Percentiles rank a stretch among this genome's conserved stretches.
phyloP scores from a whole-genome alignment of 2,113 vertebrate genomes.

The Ibidorhyncha struthersii region DNA sequence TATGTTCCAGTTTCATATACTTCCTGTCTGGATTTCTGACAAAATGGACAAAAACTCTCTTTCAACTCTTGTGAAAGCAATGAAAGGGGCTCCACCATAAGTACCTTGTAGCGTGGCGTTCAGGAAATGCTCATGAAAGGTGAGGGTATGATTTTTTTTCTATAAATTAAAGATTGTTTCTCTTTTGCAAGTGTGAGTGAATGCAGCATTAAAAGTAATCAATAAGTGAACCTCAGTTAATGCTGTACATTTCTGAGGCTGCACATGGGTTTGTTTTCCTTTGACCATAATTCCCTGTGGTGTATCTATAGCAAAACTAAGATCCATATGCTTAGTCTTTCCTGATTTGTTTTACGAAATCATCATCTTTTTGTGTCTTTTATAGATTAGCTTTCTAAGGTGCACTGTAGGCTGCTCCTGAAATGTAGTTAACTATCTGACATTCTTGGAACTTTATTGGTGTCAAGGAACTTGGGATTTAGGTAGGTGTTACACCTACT shows the following conservation, averaged over 20 bases:
- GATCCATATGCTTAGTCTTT: neutral
- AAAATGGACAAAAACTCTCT: neutral
- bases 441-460: neutral
- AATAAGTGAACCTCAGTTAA: neutral
- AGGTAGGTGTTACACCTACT: neutral
- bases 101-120: neutral
- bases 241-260: neutral
- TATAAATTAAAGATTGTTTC: neutral
- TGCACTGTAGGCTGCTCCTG: neutral
- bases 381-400: neutral
- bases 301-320: neutral
- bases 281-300: neutral
- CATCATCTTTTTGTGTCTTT: neutral
- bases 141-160: neutral
- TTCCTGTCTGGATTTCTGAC: neutral
- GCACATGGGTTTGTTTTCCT: neutral
- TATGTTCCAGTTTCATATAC: neutral
- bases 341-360: neutral
- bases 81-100: neutral
- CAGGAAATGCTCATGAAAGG: neutral
- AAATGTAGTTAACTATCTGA: neutral
- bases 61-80: neutral
- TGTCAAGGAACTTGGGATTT: neutral
- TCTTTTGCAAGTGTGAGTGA: neutral
- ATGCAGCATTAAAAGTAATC: neutral